Base-by-base conservation (phyloP, 2,797 vertebrate species). In the Onychomys arenicola region DNA sequence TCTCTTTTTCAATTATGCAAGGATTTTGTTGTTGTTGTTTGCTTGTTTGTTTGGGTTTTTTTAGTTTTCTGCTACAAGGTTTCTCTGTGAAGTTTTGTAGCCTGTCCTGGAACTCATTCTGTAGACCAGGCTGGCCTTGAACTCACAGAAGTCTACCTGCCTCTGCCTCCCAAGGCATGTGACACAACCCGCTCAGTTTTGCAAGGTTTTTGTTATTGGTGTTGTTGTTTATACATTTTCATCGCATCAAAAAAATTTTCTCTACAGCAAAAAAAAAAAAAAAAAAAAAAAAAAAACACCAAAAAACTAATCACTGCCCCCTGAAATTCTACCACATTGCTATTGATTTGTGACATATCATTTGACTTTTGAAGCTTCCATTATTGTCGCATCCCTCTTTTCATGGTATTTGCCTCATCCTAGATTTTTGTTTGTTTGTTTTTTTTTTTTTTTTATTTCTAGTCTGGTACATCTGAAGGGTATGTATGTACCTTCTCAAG, bases 321-420 rank as follows among this genome's bases (percentile, higher is more conserved):
- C 34, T 57, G 78, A 81, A 14, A 85, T 85, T 61, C 49, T 34
- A 19, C 1, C 69, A 52, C 6, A 3, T 34, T n/a, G 21, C 25
- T 1, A 14, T 61, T 4, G 23, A n/a, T 43, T 61, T 43, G 6
- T 63, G 4, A 63, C 40, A 43, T 43, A 17, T 0, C 25, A 12
- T 52, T 85, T 52, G 10, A 81, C 29, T n/a, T 12, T 55, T 75
- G 59, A 63, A 40, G 29, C 13, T 57, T n/a, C 3, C 12, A 21
- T 78, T 85, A 37, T 67, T 84, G 2, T 81, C 46, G 13, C 2
- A 27, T 61, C 4, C 14, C 14, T 63, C 49, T 23, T 63, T 86
- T 4, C 4, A 52, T 32, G 19, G 0, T 2, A 4, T 78, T 13
- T 57, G 2, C 6, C 17, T 40, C 49, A 29, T 5, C 37, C 16